Base-by-base conservation (phyloP, 1,140 invertebrate species). In the Leguminivora glycinivorella region DNA sequence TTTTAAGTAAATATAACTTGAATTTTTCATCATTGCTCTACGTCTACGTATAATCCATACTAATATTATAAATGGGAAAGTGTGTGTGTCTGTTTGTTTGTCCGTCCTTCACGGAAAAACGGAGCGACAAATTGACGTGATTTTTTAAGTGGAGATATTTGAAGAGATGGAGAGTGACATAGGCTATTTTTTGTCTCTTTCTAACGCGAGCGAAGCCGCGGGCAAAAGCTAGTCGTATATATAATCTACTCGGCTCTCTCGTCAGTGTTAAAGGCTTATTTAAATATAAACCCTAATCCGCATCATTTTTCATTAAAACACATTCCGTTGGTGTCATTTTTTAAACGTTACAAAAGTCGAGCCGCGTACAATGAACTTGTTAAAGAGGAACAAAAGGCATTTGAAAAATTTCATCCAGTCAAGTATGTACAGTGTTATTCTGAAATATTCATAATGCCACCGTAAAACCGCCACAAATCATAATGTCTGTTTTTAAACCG, bases 401-500 rank as follows among this genome's bases (percentile, higher is more conserved):
- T 63, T 63, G n/a, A 31, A 31, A 63, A n/a, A 31, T 63, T 63
- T 7, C 58, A 29, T n/a, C 26, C 58, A 31, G 58, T 31, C 25
- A 63, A 25, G 26, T 63, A 31, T 17, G 14, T 17, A 63, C 25
- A 70, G 69, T 67, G 69, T 70, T 66, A 70, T 73, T 79, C 73
- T 43, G 67, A 78, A 82, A 84, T 85, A 85, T 81, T 78, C 76
- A 80, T 63, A 63, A 63, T 63, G 31, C 58, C 58, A 2, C 58
- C 58, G 58, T 17, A 63, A 31, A 63, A 63, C 74, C 69, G 43
- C 73, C 72, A 88, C 84, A 87, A 87, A 85, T 87, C 85, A 87
- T 83, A 73, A 17, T 70, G 75, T 76, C 75, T 77, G 81, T 78
- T 83, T 84, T 84, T 82, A 76, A 83, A 81, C 71, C 80, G 75